Conservation (phyloP, 2,113 vertebrate species). For the Labeo rohita region DNA sequence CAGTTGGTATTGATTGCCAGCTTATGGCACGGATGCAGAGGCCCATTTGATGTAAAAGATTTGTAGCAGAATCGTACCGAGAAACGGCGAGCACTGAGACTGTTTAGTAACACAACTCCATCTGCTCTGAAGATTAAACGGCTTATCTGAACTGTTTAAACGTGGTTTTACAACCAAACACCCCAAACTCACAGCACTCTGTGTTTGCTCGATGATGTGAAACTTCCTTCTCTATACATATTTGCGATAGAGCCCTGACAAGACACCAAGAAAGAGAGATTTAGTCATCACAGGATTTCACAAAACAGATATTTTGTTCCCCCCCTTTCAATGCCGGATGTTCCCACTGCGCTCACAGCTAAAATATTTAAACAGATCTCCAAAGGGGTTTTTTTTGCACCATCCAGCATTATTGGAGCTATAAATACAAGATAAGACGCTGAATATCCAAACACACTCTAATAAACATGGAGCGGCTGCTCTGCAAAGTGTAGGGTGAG, state of each 20-base stretch:
- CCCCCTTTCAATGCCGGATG: conserved; percentile 1
- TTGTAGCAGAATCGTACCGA: conserved; percentile 51
- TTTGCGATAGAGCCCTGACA: not conserved
- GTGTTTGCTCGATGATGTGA: not conserved
- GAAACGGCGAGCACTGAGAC: conserved; percentile 52
- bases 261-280: conserved; percentile 8
- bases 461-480: not conserved
- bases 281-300: conserved; percentile 13
- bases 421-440: conserved; percentile 34
- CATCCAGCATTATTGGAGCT: conserved; percentile 13
- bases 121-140: conserved; percentile 65
- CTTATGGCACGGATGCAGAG: conserved; percentile 58
- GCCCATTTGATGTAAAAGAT: conserved; percentile 65
- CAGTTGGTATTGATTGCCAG: conserved; percentile 66
- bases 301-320: not conserved
- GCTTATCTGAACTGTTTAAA: conserved; percentile 59
- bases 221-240: not conserved
- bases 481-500: not conserved
- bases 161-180: not conserved
- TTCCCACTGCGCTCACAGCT: not conserved
- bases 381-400: not conserved
- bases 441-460: conserved; percentile 15
- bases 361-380: conserved; percentile 19
- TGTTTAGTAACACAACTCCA: conserved; percentile 65
- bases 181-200: not conserved